phyloP scores from a whole-genome alignment of 2,888 invertebrate species.

The Atherix ibis region DNA sequence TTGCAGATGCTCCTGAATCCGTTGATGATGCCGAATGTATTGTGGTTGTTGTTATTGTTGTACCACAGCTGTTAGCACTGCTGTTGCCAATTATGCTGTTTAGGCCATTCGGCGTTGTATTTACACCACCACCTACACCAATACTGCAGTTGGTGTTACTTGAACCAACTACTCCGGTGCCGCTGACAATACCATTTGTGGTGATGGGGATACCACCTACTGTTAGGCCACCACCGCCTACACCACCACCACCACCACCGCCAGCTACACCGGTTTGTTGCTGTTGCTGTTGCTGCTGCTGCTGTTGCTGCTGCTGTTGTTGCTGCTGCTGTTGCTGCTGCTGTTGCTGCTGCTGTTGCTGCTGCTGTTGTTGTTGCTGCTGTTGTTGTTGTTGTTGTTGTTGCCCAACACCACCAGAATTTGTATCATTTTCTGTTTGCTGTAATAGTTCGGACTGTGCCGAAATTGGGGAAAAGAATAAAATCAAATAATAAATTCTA shows the following conservation, averaged over 20 bases:
- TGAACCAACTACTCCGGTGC: constrained; percentile 10
- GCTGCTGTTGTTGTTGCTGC: constrained; percentile 13
- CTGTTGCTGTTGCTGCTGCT: constrained; percentile 13
- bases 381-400: constrained; percentile 19
- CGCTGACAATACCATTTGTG: constrained; percentile 13
- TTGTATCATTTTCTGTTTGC: constrained; percentile 41
- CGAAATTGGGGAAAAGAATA: constrained; percentile 7
- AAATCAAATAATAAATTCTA: constrained; percentile 1
- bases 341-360: constrained; percentile 15
- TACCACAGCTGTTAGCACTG: constrained; percentile 6
- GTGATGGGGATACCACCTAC: no score
- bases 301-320: constrained; percentile 18
- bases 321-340: constrained; percentile 16
- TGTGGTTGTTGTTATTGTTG: constrained; percentile 11
- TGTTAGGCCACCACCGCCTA: constrained; percentile 22
- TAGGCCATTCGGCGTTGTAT: constrained; percentile 1
- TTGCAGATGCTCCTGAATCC: constrained; percentile 13
- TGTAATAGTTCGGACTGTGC: constrained; percentile 41
- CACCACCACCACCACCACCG: constrained; percentile 30
- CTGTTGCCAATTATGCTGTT: constrained; percentile 4
- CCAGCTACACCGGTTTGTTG: constrained; percentile 15
- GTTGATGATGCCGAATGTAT: constrained; percentile 10
- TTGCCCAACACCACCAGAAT: constrained; percentile 28
- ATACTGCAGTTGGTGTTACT: constrained; percentile 7
- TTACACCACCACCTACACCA: no score